A percentile compares a stretch with the other conserved stretches of the same genome.
Evolutionary conservation across 2,113 vertebrate genomes (phyloP).

Genomic region (Athene cunicularia): DNA sequence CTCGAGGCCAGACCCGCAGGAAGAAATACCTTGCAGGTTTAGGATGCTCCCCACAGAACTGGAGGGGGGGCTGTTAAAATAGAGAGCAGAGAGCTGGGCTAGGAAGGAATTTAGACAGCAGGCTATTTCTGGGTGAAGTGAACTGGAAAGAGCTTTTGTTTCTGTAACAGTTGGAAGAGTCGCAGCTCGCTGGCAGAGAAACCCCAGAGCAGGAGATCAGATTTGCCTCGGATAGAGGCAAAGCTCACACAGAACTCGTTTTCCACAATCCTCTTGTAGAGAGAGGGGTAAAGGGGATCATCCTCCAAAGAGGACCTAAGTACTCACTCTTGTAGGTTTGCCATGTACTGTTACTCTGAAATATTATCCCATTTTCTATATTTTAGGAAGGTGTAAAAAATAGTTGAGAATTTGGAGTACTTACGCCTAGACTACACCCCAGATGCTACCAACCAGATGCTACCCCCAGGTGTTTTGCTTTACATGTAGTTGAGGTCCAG

Average conservation of each 20-base stretch:
- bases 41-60: not conserved
- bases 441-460: rapidly evolving
- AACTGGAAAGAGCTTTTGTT: slow-evolving; percentile 43
- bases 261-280: not conserved
- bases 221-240: not conserved
- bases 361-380: not conserved
- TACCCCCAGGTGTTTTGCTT: not conserved
- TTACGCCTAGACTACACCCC: not conserved
- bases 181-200: slow-evolving; percentile 25
- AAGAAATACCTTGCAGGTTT: not conserved
- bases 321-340: not conserved
- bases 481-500: not conserved
- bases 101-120: not conserved
- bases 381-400: not conserved
- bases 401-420: not conserved
- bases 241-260: not conserved
- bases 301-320: not conserved
- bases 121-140: slow-evolving; percentile 16
- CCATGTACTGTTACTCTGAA: not conserved
- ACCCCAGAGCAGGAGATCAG: not conserved
- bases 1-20: not conserved
- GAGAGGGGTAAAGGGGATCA: not conserved
- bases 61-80: not conserved
- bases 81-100: not conserved
- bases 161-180: not conserved